Evolutionary conservation across 2,113 vertebrate species (phyloP).

Genomic region (Elachura formosa): DNA sequence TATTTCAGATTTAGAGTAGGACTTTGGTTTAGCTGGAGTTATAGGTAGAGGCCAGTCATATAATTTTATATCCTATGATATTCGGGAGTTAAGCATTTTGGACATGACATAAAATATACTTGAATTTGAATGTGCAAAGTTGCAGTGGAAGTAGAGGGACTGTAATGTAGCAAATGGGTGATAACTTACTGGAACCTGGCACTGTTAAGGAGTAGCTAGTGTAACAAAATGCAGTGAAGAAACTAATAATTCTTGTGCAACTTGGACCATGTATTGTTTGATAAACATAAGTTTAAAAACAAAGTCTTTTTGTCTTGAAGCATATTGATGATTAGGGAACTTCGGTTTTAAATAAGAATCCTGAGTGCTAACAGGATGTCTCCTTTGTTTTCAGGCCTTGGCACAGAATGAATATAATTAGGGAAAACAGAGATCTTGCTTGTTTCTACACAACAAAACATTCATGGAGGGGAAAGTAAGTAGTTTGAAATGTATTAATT

Average conservation of each 20-base stretch:
- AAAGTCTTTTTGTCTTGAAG: neutral
- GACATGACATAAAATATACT: neutral
- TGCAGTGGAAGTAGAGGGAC: neutral
- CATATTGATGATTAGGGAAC: neutral
- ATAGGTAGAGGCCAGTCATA: neutral
- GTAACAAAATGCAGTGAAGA: neutral
- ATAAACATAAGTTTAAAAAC: neutral
- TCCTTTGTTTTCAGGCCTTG: slow-evolving; percentile 77
- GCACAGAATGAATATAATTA: slow-evolving; percentile 96
- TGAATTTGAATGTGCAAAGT: neutral
- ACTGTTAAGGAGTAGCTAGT: neutral
- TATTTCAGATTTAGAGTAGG: neutral
- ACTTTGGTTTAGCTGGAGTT: neutral
- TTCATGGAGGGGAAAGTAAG: slow-evolving; percentile 99
- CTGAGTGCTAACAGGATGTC: neutral
- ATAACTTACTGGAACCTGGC: neutral
- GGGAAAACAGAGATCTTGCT: slow-evolving; percentile 98
- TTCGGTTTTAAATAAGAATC: neutral
- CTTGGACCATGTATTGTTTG: neutral
- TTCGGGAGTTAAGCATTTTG: neutral
- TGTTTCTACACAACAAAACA: slow-evolving; percentile 99
- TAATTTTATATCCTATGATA: neutral
- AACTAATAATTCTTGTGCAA: neutral
- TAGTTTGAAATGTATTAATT: slow-evolving; percentile 9
- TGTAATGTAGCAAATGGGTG: neutral